Percentiles rank a stretch among this genome's conserved stretches.
phyloP scores from a whole-genome alignment of 2,113 vertebrate species.

The Pyxicephalus adspersus region DNA sequence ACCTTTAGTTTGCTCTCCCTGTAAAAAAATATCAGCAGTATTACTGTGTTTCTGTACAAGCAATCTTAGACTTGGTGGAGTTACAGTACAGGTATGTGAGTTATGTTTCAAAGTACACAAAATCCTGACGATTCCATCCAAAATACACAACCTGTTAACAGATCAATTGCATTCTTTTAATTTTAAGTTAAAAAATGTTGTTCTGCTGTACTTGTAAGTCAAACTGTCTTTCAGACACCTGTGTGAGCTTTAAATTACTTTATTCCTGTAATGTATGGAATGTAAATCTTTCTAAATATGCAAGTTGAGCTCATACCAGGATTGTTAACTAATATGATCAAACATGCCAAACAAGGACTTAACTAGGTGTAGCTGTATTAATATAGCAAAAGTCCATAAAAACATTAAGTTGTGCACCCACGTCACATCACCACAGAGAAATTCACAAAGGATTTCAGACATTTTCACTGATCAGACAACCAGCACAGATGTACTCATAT shows the following conservation, averaged over 20 bases:
- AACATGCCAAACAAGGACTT: accelerated
- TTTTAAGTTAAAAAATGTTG: conserved; percentile 54
- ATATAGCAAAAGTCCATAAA: not conserved
- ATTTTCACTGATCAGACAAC: too few species aligned
- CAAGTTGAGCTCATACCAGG: conserved; percentile 58
- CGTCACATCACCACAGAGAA: too few species aligned
- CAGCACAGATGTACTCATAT: not conserved
- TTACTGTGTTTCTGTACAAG: too few species aligned
- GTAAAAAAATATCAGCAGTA: too few species aligned
- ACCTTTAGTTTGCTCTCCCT: too few species aligned
- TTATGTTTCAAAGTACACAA: too few species aligned
- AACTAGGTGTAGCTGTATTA: too few species aligned
- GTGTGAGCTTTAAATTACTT: conserved; percentile 59
- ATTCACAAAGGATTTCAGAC: too few species aligned
- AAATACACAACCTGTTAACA: not conserved
- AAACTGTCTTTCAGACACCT: conserved; percentile 68
- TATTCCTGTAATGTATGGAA: conserved; percentile 66
- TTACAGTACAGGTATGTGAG: too few species aligned
- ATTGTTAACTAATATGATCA: conserved; percentile 37
- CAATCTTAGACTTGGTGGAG: too few species aligned
- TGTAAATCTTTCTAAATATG: conserved; percentile 69
- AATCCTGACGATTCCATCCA: too few species aligned
- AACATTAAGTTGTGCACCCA: too few species aligned
- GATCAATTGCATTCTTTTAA: conserved; percentile 29
- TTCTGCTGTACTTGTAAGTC: conserved; percentile 60